Conservation (phyloP, 2,888 invertebrate species). For the Drosophila putrida region DNA sequence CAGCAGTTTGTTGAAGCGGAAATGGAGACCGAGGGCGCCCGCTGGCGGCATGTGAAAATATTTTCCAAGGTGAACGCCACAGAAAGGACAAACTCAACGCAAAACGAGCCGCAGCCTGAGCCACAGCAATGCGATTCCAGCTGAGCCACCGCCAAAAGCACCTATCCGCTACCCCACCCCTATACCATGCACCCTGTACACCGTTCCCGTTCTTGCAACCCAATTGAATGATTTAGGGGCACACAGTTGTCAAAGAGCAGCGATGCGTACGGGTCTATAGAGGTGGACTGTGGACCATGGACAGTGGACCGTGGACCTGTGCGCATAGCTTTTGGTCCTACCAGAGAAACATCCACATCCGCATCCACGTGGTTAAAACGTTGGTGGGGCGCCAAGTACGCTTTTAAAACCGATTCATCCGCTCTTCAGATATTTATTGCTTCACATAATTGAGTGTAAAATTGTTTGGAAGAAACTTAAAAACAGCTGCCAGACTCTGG, state of each 20-base stretch:
- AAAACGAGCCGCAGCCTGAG: conserved; percentile 45
- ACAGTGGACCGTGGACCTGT: not conserved
- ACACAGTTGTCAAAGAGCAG: conserved; percentile 78
- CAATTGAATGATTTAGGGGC: conserved; percentile 79
- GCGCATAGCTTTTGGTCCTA: conserved; percentile 42
- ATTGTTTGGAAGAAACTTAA: conserved; percentile 52
- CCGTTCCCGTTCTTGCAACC: conserved; percentile 21
- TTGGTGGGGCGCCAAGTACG: conserved; percentile 71
- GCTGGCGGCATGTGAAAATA: conserved; percentile 72
- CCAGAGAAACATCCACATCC: conserved; percentile 31
- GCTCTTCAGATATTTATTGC: conserved; percentile 69
- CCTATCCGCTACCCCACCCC: conserved; percentile 14
- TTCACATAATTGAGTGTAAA: conserved; percentile 77
- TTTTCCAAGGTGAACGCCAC: conserved; percentile 78
- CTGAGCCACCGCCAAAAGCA: conserved; percentile 58
- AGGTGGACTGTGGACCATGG: conserved; percentile 10
- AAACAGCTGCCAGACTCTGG: conserved; percentile 31
- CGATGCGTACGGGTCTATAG: conserved; percentile 73
- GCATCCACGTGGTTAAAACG: conserved; percentile 31
- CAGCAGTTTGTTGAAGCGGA: conserved; percentile 68
- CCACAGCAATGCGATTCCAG: conserved; percentile 59
- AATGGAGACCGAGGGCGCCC: conserved; percentile 62
- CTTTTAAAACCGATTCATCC: conserved; percentile 80
- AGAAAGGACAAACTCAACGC: conserved; percentile 59
- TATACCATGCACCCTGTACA: not conserved